Evolutionary conservation across 2,113 vertebrate genomes (phyloP), one percentile per base, ranked within the genome.

Genomic region (Trematomus loennbergii): DNA sequence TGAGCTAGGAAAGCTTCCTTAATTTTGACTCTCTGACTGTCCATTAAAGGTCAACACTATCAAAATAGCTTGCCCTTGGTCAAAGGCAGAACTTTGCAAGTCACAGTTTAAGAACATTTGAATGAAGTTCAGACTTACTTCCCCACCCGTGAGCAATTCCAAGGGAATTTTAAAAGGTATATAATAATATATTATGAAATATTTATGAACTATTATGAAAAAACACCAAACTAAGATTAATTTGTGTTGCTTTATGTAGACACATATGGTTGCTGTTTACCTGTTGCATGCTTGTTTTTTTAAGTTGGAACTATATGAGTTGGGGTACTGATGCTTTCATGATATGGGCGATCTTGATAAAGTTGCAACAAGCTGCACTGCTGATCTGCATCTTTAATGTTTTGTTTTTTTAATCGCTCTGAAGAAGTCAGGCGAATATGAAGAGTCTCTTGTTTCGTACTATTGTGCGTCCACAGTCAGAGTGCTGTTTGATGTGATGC

Each of bases 401-500:
- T 74, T 61, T 18, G 50, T 73, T 72, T 62, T 45, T n/a, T 29
- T 43, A 29, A 29, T 29, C 29, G 16, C 25, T 0, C 45, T 10
- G 49, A 12, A 71, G 18, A 17, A 75, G 45, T 69, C 57, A 13
- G 33, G 53, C 3, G 2, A 48, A 54, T 73, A 72, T 43, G 62
- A 84, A 61, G 36, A 9, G n/a, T 43, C 67, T 84, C 40, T 72
- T 54, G 29, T 81, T 72, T 60, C 54, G 61, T 15, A 46, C 78
- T 62, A 53, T 79, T 77, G 77, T 85, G 52, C 20, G 6, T 69
- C 62, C 58, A 71, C 66, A 67, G 69, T 61, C 43, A 25, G 61
- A 40, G 55, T 61, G 68, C 62, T 76, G 77, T 88, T 63, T 75
- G 75, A 83, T 81, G 74, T 78, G 73, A 73, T 66, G 20, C 61